phyloP scores from a whole-genome alignment of 2,888 invertebrate species.

The Palloptera scutellata region DNA sequence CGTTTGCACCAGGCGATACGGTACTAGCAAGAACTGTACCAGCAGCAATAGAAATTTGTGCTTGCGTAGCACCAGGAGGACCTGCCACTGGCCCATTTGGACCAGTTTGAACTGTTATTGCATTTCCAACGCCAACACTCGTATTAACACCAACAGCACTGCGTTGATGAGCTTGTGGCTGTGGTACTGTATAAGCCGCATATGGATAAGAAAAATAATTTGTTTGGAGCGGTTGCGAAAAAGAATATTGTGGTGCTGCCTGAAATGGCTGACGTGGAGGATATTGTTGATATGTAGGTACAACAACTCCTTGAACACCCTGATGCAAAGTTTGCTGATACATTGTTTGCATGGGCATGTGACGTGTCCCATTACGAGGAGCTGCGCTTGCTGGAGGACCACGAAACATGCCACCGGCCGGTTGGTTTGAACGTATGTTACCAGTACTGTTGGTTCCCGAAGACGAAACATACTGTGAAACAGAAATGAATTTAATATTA shows the following conservation, averaged over 20 bases:
- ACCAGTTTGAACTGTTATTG: constrained; percentile 54
- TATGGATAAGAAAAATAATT: constrained; percentile 39
- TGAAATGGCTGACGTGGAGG: constrained; percentile 52
- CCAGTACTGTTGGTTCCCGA: constrained; percentile 53
- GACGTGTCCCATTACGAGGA: constrained; percentile 50
- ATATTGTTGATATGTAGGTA: constrained; percentile 52
- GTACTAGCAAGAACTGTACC: constrained; percentile 48
- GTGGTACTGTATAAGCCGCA: constrained; percentile 38
- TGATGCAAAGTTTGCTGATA: constrained; percentile 53
- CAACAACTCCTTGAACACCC: constrained; percentile 55
- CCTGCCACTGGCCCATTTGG: constrained; percentile 53
- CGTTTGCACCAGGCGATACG: constrained; percentile 63
- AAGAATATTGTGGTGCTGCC: constrained; percentile 51
- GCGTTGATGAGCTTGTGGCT: constrained; percentile 51
- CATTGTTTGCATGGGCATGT: constrained; percentile 53
- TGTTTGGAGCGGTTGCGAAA: constrained; percentile 47
- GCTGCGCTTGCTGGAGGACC: constrained; percentile 51
- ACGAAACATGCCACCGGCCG: constrained; percentile 52
- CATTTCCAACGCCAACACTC: constrained; percentile 46
- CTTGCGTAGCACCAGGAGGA: constrained; percentile 48
- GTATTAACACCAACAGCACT: constrained; percentile 51
- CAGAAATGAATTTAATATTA: constrained; percentile 11
- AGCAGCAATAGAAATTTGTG: constrained; percentile 48
- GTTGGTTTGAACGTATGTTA: constrained; percentile 54
- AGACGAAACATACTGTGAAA: constrained; percentile 53